These are phyloP conservation scores for Nyctalus aviator DNA, from an alignment of 2,797 vertebrate species.

Conservation along the genomic window DNA sequence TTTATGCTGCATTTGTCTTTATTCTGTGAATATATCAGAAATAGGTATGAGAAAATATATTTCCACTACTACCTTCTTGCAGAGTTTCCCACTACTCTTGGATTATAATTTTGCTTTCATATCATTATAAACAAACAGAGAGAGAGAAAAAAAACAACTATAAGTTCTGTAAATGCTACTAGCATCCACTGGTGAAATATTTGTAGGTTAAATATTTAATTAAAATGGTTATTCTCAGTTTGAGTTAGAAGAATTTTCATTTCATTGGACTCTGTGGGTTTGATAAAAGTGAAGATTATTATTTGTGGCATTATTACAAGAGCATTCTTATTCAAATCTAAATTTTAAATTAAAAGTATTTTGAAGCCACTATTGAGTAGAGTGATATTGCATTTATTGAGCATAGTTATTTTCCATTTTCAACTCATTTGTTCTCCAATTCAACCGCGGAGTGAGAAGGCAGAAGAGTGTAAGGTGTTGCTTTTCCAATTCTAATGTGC, in stretches of 20 bases:
- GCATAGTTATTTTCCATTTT: background rate
- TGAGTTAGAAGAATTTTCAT: background rate
- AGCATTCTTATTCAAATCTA: background rate
- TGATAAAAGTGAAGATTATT: background rate
- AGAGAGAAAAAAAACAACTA: background rate
- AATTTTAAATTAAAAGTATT: background rate
- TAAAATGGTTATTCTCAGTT: background rate
- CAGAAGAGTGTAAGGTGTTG: background rate
- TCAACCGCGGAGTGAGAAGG: background rate
- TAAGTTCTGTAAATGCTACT: background rate
- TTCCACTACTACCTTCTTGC: background rate
- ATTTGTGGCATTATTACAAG: background rate
- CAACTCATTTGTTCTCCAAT: background rate
- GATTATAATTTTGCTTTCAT: conserved; percentile 2
- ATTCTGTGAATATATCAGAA: background rate
- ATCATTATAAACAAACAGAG: background rate
- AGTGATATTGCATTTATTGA: background rate
- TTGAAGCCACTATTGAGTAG: background rate
- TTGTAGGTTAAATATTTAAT: conserved; percentile 29
- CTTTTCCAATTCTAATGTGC: background rate
- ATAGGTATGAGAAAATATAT: background rate
- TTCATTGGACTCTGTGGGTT: background rate
- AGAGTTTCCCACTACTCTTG: background rate
- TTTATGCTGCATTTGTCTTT: background rate
- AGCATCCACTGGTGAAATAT: background rate